A percentile compares a stretch with the other conserved stretches of the same genome.
phyloP scores from a whole-genome alignment of 2,888 invertebrate species.

The Harpalus rubripes region DNA sequence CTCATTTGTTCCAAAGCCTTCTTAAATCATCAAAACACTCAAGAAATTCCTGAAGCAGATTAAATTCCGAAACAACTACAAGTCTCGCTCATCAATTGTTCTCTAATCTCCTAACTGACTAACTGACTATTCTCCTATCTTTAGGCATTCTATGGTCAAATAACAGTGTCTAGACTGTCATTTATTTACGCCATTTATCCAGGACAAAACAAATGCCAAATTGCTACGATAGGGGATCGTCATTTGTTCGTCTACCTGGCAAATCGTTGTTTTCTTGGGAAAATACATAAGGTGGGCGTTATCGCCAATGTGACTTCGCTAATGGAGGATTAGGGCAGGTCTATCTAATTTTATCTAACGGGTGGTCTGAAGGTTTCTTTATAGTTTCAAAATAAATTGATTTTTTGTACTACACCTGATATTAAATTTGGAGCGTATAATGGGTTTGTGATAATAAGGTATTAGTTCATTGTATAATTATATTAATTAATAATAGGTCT shows the following conservation, averaged over 20 bases:
- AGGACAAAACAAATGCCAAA: conserved; percentile 45
- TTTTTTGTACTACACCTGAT: conserved; percentile 22
- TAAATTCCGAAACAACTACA: not conserved
- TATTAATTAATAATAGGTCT: not conserved
- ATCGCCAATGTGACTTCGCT: conserved; percentile 30
- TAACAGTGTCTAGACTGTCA: conserved; percentile 55
- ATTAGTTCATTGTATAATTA: conserved; percentile 7
- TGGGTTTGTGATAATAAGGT: not conserved
- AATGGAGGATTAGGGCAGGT: conserved; percentile 40
- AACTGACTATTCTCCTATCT: conserved; percentile 39
- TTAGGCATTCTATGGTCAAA: conserved; percentile 29
- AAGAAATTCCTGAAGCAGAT: conserved; percentile 2
- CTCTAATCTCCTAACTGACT: conserved; percentile 29
- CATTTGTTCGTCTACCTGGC: conserved; percentile 36
- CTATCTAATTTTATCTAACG: conserved; percentile 50
- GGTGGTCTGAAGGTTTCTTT: conserved; percentile 26
- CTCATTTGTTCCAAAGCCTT: not conserved
- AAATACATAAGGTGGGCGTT: conserved; percentile 35
- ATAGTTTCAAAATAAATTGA: conserved; percentile 31
- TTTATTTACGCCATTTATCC: conserved; percentile 57
- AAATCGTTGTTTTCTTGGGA: conserved; percentile 37
- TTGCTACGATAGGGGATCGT: conserved; percentile 18
- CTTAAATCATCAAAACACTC: not conserved
- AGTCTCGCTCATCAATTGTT: not conserved
- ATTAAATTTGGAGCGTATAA: conserved; percentile 1